phyloP scores from a whole-genome alignment of 2,888 invertebrate species.

The Syrista parreyssii region DNA sequence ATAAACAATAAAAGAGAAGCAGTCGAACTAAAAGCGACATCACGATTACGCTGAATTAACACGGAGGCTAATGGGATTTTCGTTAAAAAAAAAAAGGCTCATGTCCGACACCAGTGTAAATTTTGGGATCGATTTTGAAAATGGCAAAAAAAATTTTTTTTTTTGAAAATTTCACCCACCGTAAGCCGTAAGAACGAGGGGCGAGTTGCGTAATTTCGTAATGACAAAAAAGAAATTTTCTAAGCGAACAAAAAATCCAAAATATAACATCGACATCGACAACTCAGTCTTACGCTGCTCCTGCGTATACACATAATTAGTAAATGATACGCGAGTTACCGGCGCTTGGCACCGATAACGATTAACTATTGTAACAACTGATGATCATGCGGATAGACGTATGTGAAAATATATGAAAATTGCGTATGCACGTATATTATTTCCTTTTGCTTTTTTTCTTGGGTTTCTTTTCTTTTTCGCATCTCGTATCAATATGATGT shows the following conservation, averaged over 20 bases:
- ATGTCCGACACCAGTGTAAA: too few species aligned
- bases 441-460: constrained; percentile 12
- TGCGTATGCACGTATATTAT: constrained; percentile 19
- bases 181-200: neutral
- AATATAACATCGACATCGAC: neutral
- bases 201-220: neutral
- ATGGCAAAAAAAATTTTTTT: too few species aligned
- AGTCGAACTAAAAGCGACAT: constrained; percentile 18
- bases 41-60: too few species aligned
- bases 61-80: too few species aligned
- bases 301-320: constrained; percentile 37
- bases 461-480: constrained; percentile 29
- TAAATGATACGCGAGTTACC: constrained; percentile 41
- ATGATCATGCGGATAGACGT: constrained; percentile 46
- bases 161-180: too few species aligned
- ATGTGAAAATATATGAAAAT: constrained; percentile 20
- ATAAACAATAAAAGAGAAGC: neutral
- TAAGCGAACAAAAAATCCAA: neutral
- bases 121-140: too few species aligned
- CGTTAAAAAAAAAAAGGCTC: too few species aligned
- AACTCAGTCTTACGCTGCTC: constrained; percentile 27
- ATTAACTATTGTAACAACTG: constrained; percentile 21
- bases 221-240: neutral
- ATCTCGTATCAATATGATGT: constrained; percentile 39
- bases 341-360: constrained; percentile 37